Conservation (phyloP, 2,113 vertebrate species). For the Arenaria interpres region DNA sequence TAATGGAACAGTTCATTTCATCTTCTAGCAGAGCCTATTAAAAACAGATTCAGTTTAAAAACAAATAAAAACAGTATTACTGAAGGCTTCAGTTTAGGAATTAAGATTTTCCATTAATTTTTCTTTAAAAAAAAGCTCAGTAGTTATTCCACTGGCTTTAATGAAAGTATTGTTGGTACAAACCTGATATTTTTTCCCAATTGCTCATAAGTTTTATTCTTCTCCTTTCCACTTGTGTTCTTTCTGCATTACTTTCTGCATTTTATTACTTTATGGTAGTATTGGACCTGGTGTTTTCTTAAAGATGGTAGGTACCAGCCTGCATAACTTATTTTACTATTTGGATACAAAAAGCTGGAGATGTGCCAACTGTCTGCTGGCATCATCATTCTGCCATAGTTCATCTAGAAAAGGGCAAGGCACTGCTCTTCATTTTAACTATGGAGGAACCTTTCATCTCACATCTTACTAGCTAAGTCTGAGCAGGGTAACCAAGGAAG, state of each 20-base stretch:
- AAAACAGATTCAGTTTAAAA: background rate
- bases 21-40: background rate
- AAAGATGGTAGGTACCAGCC: background rate
- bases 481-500: background rate
- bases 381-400: background rate
- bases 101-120: background rate
- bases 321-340: background rate
- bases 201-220: background rate
- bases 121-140: background rate
- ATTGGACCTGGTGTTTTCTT: background rate
- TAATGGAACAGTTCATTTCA: background rate
- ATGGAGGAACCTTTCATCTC: background rate
- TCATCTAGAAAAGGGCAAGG: background rate
- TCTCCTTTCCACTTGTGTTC: background rate
- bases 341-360: background rate
- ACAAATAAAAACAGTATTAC: background rate
- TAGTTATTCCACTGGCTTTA: background rate
- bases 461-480: background rate
- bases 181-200: background rate
- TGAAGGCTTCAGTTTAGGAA: background rate
- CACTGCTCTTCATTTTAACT: background rate
- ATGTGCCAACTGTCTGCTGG: background rate
- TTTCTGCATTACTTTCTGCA: background rate
- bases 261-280: background rate
- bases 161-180: background rate